A percentile compares a stretch with the other conserved stretches of the same genome.
These are phyloP conservation scores for Limnephilus rhombicus DNA, from an alignment of 2,888 invertebrate species.

Conservation along the genomic window DNA sequence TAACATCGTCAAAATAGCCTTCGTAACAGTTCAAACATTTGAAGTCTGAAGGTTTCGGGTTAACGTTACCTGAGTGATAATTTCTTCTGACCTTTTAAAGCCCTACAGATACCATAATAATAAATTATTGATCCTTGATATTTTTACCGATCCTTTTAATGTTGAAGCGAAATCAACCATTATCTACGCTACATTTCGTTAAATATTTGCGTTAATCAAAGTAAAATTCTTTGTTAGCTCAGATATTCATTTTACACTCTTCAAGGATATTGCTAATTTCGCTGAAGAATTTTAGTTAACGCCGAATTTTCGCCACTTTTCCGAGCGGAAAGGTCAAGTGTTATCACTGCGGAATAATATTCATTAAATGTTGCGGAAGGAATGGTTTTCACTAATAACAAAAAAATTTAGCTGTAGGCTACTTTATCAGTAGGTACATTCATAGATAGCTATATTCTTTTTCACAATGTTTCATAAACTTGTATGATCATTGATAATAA, in stretches of 20 bases:
- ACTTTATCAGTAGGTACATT: slow-evolving; percentile 4
- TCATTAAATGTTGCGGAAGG: slow-evolving; percentile 43
- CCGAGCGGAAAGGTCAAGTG: slow-evolving; percentile 33
- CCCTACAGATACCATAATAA: neutral
- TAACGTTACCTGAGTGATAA: neutral
- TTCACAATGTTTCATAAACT: neutral
- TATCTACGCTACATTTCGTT: neutral
- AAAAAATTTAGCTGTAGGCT: slow-evolving; percentile 13
- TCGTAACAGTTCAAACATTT: neutral
- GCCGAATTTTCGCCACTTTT: slow-evolving; percentile 15
- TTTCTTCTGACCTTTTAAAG: no score
- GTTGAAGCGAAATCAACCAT: neutral
- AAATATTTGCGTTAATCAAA: neutral
- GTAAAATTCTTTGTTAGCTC: neutral
- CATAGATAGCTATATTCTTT: slow-evolving; percentile 1
- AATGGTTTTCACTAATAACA: slow-evolving; percentile 49
- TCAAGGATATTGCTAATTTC: neutral
- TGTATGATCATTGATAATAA: neutral
- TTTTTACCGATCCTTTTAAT: neutral
- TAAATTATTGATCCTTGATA: neutral
- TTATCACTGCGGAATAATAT: slow-evolving; percentile 33
- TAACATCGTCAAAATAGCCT: neutral
- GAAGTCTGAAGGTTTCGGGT: neutral
- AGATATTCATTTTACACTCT: neutral
- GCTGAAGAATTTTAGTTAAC: slow-evolving; percentile 15